These are phyloP conservation scores for Phengaris alcon DNA, from an alignment of 2,888 invertebrate genomes.

Conservation along the genomic window DNA sequence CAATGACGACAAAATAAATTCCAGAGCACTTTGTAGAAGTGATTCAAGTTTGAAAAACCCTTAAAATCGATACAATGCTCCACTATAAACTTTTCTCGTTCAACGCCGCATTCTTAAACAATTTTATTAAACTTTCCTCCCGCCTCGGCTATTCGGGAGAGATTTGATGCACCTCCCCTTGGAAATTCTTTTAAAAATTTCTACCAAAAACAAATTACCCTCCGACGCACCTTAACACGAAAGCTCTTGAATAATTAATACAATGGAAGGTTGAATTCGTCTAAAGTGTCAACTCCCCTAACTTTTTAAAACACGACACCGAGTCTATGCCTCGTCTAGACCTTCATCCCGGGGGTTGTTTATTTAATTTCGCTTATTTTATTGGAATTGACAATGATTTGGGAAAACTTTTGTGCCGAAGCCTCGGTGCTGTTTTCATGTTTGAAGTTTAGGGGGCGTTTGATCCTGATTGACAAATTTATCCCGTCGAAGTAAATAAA, in stretches of 20 bases:
- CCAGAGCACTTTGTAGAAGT: constrained; percentile 21
- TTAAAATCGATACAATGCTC: constrained; percentile 58
- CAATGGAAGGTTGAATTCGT: constrained; percentile 78
- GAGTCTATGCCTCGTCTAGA: constrained; percentile 69
- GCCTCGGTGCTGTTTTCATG: constrained; percentile 49
- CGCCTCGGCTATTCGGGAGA: constrained; percentile 53
- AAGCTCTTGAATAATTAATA: constrained; percentile 78
- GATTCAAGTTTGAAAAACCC: constrained; percentile 36
- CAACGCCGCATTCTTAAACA: constrained; percentile 69
- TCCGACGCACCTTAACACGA: constrained; percentile 72
- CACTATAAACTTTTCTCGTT: constrained; percentile 63
- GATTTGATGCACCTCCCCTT: constrained; percentile 65
- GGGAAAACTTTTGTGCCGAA: constrained; percentile 56
- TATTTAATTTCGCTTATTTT: constrained; percentile 76
- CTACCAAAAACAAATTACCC: constrained; percentile 72
- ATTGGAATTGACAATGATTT: constrained; percentile 76
- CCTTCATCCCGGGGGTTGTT: constrained; percentile 72
- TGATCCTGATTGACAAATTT: constrained; percentile 75
- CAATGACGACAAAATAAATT: constrained; percentile 25
- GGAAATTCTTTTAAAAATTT: constrained; percentile 65
- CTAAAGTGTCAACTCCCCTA: constrained; percentile 76
- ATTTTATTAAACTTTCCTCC: constrained; percentile 72
- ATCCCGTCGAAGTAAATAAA: constrained; percentile 63
- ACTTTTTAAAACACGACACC: constrained; percentile 74
- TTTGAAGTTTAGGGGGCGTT: constrained; percentile 48